A percentile compares a stretch with the other conserved stretches of the same genome.
Evolutionary conservation across 2,797 vertebrate genomes (phyloP).

Genomic region (Novumbra hubbsi): DNA sequence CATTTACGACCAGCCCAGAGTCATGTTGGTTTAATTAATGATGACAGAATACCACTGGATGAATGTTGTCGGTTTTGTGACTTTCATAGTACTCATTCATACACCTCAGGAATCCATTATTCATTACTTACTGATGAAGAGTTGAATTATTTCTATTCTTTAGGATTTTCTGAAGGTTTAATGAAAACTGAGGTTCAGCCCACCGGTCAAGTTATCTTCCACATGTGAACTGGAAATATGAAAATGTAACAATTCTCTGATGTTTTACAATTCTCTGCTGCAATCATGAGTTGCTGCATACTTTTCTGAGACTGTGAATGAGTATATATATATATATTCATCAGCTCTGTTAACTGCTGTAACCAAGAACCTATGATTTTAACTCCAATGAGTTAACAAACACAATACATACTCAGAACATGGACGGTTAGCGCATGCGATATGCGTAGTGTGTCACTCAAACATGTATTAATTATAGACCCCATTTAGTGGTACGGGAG

Average conservation of each 20-base stretch:
- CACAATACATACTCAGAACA: neutral
- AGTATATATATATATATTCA: too few relatives aligned
- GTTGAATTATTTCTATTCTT: neutral
- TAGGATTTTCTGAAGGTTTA: neutral
- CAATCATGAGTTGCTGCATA: too few relatives aligned
- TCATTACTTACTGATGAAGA: neutral
- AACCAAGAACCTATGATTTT: too few relatives aligned
- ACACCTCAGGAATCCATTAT: conserved; percentile 8
- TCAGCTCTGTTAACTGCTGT: too few relatives aligned
- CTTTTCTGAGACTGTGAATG: too few relatives aligned
- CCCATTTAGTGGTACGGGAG: neutral
- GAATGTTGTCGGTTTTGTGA: conserved; percentile 15
- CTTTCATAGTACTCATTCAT: conserved; percentile 22
- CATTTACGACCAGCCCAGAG: neutral
- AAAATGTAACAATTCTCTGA: neutral
- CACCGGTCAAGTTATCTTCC: neutral
- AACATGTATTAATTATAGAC: conserved; percentile 4
- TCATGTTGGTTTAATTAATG: conserved; percentile 25
- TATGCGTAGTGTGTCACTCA: neutral
- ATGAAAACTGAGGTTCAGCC: neutral
- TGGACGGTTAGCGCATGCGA: neutral
- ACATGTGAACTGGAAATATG: neutral
- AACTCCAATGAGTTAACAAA: too few relatives aligned
- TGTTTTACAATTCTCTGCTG: too few relatives aligned
- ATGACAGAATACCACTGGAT: neutral